These are phyloP conservation scores for Cochlearius cochlearius DNA, from an alignment of 2,113 vertebrate genomes.

Conservation along the genomic window DNA sequence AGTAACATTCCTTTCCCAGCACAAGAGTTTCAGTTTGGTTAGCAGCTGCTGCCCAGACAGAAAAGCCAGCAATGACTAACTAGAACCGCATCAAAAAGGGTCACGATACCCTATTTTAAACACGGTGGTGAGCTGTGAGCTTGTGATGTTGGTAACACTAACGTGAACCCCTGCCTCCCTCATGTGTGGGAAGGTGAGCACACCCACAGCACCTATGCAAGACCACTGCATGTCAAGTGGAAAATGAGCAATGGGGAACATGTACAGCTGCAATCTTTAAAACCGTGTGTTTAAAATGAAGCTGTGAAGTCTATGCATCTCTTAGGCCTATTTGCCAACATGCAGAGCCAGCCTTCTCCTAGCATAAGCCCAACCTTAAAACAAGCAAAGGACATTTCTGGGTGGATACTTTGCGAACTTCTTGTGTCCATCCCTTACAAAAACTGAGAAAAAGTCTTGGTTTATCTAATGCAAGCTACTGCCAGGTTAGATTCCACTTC, in stretches of 20 bases:
- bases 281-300: neutral
- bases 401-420: neutral
- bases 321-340: neutral
- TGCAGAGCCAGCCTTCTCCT: neutral
- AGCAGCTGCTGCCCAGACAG: neutral
- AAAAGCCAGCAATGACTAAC: neutral
- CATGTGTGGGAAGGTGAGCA: neutral
- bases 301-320: neutral
- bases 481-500: neutral
- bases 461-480: neutral
- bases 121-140: neutral
- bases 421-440: neutral
- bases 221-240: accelerated
- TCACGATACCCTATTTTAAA: neutral
- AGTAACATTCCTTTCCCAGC: neutral
- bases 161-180: neutral
- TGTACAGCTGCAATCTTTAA: neutral
- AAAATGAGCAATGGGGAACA: neutral
- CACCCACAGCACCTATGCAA: neutral
- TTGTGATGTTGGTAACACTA: neutral
- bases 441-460: neutral
- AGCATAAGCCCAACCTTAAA: neutral
- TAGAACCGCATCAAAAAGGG: neutral
- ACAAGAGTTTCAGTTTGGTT: neutral
- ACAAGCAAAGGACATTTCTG: neutral